Conservation (phyloP, 1,140 invertebrate genomes). For the Panagrolaimus sp. region DNA sequence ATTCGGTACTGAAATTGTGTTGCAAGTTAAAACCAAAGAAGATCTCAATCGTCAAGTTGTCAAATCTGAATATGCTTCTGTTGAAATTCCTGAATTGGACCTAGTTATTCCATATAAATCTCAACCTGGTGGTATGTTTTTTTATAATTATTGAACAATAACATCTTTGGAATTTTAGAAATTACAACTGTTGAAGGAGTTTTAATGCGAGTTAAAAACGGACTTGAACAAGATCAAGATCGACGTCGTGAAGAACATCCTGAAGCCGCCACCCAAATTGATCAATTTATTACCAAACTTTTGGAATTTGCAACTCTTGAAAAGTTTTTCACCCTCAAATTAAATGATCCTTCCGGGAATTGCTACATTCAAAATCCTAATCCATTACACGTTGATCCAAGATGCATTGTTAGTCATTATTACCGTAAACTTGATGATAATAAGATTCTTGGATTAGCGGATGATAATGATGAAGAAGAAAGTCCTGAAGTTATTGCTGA, state of each 20-base stretch:
- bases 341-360: conserved; percentile 90
- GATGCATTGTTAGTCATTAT: conserved; percentile 70
- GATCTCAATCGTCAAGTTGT: conserved; percentile 88
- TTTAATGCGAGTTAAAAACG: conserved; percentile 71
- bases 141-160: background rate
- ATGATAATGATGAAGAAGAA: conserved; percentile 53
- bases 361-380: conserved; percentile 83
- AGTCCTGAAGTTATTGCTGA: conserved; percentile 59
- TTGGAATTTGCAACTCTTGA: conserved; percentile 67
- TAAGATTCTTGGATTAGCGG: conserved; percentile 70
- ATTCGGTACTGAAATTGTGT: conserved; percentile 57
- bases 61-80: conserved; percentile 78
- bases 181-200: conserved; percentile 92
- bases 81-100: conserved; percentile 80
- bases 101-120: conserved; percentile 82
- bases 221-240: conserved; percentile 74
- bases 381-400: conserved; percentile 68
- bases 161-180: conserved; percentile 61
- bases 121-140: conserved; percentile 70
- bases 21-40: conserved; percentile 41
- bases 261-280: conserved; percentile 72
- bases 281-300: conserved; percentile 72
- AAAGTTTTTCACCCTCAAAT: conserved; percentile 70
- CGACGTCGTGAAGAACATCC: conserved; percentile 68
- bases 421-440: conserved; percentile 72